Evolutionary conservation across 1,140 invertebrate species (phyloP).

Genomic region (Daktulosphaira vitifoliae): DNA sequence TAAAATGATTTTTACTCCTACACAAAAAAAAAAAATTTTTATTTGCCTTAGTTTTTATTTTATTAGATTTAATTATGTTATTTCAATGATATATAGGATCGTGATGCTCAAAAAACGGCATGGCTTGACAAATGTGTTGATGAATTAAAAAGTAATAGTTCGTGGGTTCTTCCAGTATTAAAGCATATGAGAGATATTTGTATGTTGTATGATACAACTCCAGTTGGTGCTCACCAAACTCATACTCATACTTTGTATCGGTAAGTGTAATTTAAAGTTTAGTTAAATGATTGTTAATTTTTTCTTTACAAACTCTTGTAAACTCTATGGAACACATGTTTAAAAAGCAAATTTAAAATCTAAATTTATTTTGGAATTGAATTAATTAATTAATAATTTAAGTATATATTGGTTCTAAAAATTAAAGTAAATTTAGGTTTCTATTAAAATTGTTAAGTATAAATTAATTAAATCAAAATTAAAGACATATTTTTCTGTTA

Average conservation of each 20-base stretch:
- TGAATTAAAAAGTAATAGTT: conserved; percentile 78
- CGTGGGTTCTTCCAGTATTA: conserved; percentile 87
- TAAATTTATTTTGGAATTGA: too few relatives aligned
- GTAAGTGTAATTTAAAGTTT: conserved; percentile 14
- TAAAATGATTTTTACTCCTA: conserved; percentile 9
- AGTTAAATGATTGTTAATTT: too few relatives aligned
- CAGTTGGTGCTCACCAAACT: conserved; percentile 41
- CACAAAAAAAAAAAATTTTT: conserved; percentile 78
- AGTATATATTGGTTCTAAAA: too few relatives aligned
- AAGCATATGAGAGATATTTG: conserved; percentile 96
- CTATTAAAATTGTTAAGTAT: too few relatives aligned
- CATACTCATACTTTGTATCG: conserved; percentile 7
- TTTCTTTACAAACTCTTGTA: too few relatives aligned
- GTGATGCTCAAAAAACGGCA: conserved; percentile 89
- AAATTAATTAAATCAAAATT: too few relatives aligned
- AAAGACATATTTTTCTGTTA: too few relatives aligned
- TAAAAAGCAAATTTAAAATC: too few relatives aligned
- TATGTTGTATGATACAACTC: conserved; percentile 78
- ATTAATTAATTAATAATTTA: too few relatives aligned
- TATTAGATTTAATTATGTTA: too few relatives aligned
- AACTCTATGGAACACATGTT: too few relatives aligned
- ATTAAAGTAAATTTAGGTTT: too few relatives aligned
- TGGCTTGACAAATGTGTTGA: conserved; percentile 95
- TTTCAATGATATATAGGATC: conserved; percentile 60
- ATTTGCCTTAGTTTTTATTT: conserved; percentile 58